These are phyloP conservation scores for Melolontha melolontha DNA, from an alignment of 2,888 invertebrate genomes.

Conservation along the genomic window DNA sequence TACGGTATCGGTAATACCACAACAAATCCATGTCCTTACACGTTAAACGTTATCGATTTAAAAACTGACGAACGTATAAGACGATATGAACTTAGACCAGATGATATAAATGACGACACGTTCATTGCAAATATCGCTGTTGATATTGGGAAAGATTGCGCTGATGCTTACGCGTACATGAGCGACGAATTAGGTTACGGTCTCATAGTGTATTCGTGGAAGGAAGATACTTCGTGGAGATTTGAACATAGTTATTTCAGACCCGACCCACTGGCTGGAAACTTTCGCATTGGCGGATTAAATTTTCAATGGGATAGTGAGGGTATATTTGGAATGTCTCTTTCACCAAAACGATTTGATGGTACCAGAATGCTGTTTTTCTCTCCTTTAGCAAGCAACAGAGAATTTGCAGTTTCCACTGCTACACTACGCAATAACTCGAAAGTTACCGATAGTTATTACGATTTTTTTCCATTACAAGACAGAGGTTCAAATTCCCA, in stretches of 20 bases:
- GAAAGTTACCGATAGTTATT: conserved; percentile 76
- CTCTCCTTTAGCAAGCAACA: conserved; percentile 81
- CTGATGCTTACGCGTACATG: conserved; percentile 83
- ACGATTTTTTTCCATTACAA: conserved; percentile 76
- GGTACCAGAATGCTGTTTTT: conserved; percentile 82
- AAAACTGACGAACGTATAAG: not conserved
- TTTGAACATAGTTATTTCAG: conserved; percentile 83
- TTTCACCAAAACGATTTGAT: conserved; percentile 75
- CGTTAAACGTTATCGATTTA: conserved; percentile 71
- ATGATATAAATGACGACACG: conserved; percentile 79
- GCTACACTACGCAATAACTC: conserved; percentile 76
- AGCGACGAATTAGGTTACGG: conserved; percentile 88
- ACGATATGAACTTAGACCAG: conserved; percentile 70
- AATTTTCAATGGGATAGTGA: conserved; percentile 90
- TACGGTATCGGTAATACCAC: conserved; percentile 82
- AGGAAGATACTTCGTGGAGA: conserved; percentile 82
- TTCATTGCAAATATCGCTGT: conserved; percentile 91
- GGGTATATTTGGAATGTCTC: conserved; percentile 76
- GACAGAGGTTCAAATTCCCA: conserved; percentile 77
- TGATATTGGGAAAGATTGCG: conserved; percentile 79
- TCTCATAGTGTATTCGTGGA: conserved; percentile 82
- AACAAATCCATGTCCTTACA: conserved; percentile 83
- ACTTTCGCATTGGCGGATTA: conserved; percentile 82
- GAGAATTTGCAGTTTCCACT: conserved; percentile 85
- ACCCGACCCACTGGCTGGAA: conserved; percentile 83